Evolutionary conservation across 37 sponge, comb jelly and placozoan genomes (phyloP).

Genomic region (Oopsacas minuta): DNA sequence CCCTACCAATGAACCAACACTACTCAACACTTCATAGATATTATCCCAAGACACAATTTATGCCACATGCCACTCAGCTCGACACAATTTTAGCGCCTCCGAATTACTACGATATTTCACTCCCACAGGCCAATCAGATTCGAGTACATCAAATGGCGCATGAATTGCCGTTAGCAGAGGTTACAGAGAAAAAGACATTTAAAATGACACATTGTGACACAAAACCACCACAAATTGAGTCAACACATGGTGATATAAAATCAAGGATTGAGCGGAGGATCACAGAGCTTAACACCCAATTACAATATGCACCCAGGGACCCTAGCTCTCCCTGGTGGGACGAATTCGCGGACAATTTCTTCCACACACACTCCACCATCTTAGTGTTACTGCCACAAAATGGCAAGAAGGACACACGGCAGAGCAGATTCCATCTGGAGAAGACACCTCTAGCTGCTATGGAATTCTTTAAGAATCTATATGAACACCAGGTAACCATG

Average conservation of each 20-base stretch:
- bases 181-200: neutral
- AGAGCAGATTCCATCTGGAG: neutral
- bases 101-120: neutral
- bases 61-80: neutral
- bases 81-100: neutral
- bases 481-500: slow-evolving; percentile 12
- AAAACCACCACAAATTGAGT: neutral
- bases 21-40: neutral
- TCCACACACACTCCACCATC: neutral
- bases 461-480: neutral
- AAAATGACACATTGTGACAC: neutral
- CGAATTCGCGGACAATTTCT: neutral
- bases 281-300: neutral
- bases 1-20: neutral
- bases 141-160: neutral
- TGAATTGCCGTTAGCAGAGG: neutral
- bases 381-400: neutral
- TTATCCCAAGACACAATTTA: neutral
- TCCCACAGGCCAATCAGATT: neutral
- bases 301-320: neutral
- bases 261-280: neutral
- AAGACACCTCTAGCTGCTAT: neutral
- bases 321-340: slow-evolving; percentile 1
- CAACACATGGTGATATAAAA: neutral
- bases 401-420: neutral